Percentiles rank a stretch among this genome's conserved stretches.
Evolutionary conservation across 2,888 invertebrate genomes (phyloP).

Genomic region (Chrysodeixis includens): DNA sequence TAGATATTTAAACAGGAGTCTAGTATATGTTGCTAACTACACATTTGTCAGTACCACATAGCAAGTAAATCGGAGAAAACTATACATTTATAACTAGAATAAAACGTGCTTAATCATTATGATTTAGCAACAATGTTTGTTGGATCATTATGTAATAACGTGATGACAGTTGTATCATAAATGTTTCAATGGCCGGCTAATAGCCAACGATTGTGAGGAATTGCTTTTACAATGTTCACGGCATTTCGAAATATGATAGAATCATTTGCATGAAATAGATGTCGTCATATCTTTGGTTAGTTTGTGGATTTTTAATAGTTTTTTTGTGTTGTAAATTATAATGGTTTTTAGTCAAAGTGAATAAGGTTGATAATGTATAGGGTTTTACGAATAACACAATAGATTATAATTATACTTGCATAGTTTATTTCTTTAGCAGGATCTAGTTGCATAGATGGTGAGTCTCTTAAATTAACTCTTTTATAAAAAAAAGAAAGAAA

Average conservation of each 20-base stretch:
- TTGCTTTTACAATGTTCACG: conserved; percentile 1
- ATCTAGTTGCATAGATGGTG: too few relatives aligned
- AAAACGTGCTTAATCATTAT: background rate
- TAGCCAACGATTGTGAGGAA: conserved; percentile 2
- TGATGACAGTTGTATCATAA: conserved; percentile 2
- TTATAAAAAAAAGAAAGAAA: too few relatives aligned
- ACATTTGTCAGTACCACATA: too few relatives aligned
- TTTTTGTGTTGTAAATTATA: background rate
- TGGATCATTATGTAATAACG: background rate
- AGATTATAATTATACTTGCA: too few relatives aligned
- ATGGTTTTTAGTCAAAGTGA: too few relatives aligned
- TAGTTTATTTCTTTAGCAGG: too few relatives aligned
- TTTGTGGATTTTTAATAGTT: background rate
- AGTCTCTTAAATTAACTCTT: too few relatives aligned
- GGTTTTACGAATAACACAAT: too few relatives aligned
- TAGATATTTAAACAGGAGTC: too few relatives aligned
- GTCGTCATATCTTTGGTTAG: background rate
- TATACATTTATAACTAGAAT: background rate
- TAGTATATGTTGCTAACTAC: too few relatives aligned
- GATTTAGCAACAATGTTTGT: conserved; percentile 4
- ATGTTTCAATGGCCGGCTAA: background rate
- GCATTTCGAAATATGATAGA: conserved; percentile 1
- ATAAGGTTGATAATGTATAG: too few relatives aligned
- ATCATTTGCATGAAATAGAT: conserved; percentile 4
- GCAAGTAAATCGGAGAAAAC: too few relatives aligned